Evolutionary conservation across 2,797 vertebrate genomes (phyloP), one percentile per base, ranked within the genome.

Genomic region (Pteronotus mesoamericanus): DNA sequence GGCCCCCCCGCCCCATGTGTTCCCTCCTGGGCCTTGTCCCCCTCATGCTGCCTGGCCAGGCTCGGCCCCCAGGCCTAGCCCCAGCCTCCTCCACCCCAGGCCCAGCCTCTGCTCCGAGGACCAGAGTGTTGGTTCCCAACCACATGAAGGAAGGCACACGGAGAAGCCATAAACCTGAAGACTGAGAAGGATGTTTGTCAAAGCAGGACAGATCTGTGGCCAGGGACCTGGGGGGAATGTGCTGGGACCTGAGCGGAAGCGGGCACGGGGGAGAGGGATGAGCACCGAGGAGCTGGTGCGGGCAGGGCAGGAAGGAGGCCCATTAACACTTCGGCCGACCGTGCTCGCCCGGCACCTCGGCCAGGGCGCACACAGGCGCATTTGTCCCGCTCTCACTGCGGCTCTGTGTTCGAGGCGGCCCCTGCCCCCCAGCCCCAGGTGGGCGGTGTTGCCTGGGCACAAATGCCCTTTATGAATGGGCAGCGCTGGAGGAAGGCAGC

Each of bases 271-370:
- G 89, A 83, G 77, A 68, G 79, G 95, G 95, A 96, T 89, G 95
- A 84, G 95, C 92, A 39, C n/a, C 0, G 18, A 55, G 68, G 92
- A 90, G 94, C 94, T 95, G 96, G 97, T 97, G 64, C n/a, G 66
- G 95, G 64, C 79, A 66, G 91, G 94, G 95, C 95, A 98, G 97
- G 98, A 98, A 94, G 96, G 97, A 97, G 97, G 91, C 96, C 97
- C 96, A 96, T 98, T 98, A 98, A 98, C 98, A 98, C 97, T 96
- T 98, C 34, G 22, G 92, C 82, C 78, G 26, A 91, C 88, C 51
- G 0, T 3, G 71, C 97, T 97, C 96, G 96, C 93, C 89, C 2
- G 51, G 93, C 93, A 91, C 94, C 95, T 94, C 78, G 1, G 89
- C 94, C 91, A 32, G 94, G 78, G 66, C 15, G 12, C 91, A 97